Conservation (phyloP, 1,140 invertebrate genomes). For the Cydia strobilella region DNA sequence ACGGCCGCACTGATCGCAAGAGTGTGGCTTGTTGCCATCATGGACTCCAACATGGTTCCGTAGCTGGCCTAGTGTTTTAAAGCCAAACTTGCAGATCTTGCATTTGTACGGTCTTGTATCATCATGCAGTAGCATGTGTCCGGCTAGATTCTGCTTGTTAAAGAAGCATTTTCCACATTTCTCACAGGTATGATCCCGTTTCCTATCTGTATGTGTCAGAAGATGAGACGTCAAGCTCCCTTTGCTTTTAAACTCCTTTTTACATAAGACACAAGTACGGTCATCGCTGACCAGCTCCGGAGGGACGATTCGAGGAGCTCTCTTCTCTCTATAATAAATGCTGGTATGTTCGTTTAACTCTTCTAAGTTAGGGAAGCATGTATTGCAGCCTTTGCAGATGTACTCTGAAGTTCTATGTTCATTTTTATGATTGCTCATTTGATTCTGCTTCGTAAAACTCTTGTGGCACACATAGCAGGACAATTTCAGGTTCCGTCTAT, state of each 20-base stretch:
- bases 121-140: constrained; percentile 84
- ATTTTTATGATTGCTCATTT: constrained; percentile 37
- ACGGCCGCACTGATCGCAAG: constrained; percentile 87
- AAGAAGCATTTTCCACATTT: constrained; percentile 70
- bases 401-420: constrained; percentile 35
- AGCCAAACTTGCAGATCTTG: constrained; percentile 85
- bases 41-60: constrained; percentile 83
- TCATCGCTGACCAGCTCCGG: constrained; percentile 49
- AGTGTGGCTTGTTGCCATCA: constrained; percentile 86
- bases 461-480: constrained; percentile 46
- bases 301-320: constrained; percentile 36
- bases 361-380: constrained; percentile 37
- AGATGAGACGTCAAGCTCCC: constrained; percentile 59
- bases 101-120: constrained; percentile 88
- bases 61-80: constrained; percentile 56
- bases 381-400: constrained; percentile 45
- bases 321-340: constrained; percentile 37
- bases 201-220: constrained; percentile 62
- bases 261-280: constrained; percentile 60
- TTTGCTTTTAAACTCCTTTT: constrained; percentile 62
- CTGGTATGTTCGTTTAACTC: constrained; percentile 39
- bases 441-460: constrained; percentile 33
- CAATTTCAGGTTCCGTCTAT: constrained; percentile 41
- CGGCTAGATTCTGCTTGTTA: constrained; percentile 65
- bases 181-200: constrained; percentile 65